Conservation (phyloP, 2,797 vertebrate genomes). For the Podargus strigoides region DNA sequence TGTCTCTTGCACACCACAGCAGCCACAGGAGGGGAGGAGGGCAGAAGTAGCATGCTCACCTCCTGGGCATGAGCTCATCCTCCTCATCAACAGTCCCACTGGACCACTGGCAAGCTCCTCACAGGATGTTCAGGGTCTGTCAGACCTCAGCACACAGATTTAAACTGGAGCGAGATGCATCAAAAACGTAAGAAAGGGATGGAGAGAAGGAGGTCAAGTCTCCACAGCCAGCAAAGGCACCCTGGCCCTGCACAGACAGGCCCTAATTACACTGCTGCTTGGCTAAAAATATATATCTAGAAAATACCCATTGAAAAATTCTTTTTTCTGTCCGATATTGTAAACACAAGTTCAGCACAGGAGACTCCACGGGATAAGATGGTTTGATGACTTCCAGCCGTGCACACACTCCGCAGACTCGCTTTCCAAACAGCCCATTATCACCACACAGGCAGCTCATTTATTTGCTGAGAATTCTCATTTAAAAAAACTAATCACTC, state of each 20-base stretch:
- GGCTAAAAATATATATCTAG: background rate
- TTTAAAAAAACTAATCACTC: slow-evolving; percentile 1
- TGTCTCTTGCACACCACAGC: background rate
- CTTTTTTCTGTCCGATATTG: background rate
- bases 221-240: background rate
- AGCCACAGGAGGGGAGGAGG: rapidly evolving
- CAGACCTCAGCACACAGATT: background rate
- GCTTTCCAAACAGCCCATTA: slow-evolving; percentile 22
- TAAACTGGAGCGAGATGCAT: background rate
- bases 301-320: slow-evolving; percentile 17
- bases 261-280: background rate
- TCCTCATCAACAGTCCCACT: rapidly evolving
- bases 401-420: background rate
- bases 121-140: background rate
- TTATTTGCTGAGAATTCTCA: slow-evolving; percentile 27
- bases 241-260: background rate
- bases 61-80: background rate
- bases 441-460: slow-evolving; percentile 12
- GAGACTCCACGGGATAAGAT: background rate
- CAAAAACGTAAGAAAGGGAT: background rate
- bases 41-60: background rate
- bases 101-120: background rate
- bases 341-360: slow-evolving; percentile 28
- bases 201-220: background rate
- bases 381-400: slow-evolving; percentile 55